Base-by-base conservation (phyloP, 2,888 invertebrate genomes). In the Phengaris arion region DNA sequence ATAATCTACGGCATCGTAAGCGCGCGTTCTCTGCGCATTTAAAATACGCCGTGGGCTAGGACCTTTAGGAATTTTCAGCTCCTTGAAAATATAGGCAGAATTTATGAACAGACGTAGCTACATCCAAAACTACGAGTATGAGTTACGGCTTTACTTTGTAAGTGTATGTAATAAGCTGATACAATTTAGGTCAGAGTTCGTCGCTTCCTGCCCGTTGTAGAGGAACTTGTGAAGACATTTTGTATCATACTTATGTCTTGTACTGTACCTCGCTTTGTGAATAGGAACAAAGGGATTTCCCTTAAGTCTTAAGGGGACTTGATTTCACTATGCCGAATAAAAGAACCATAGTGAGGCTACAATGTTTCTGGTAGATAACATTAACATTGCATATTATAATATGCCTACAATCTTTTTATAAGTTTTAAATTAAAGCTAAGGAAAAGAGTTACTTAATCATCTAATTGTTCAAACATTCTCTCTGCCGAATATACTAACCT, bases 211-310 rank as follows among this genome's bases (percentile, higher is more conserved):
- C 46, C 59, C 54, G 73, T 57, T 74, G 35, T 64, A 64, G 64
- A 35, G 48, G 54, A 35, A 72, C 52, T 72, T 54, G 52, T 10
- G 54, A 15, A 72, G 72, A 72, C 72, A 54, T 72, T 72, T 72
- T 52, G 54, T 52, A 52, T 72, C 72, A 48, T 52, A 54, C 72
- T 72, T 54, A 72, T 52, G 72, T 72, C 22, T 54, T 52, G 12
- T 52, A 54, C 70, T 52, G 12, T 52, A 72, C 70, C 70, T n/a
- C 10, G 70, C 70, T 72, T 54, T 54, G 72, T 52, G 72, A 52
- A 12, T 12, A 72, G 52, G 72, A 52, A 72, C 72, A 72, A 72
- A 72, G 72, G 72, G 51, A 52, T 72, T 13, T 35, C 35, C 72
- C 51, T 15, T 51, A 12, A 51, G 70, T 45, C 12, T 64, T 45